Conservation (phyloP, 2,113 vertebrate genomes). For the Urocolius indicus region DNA sequence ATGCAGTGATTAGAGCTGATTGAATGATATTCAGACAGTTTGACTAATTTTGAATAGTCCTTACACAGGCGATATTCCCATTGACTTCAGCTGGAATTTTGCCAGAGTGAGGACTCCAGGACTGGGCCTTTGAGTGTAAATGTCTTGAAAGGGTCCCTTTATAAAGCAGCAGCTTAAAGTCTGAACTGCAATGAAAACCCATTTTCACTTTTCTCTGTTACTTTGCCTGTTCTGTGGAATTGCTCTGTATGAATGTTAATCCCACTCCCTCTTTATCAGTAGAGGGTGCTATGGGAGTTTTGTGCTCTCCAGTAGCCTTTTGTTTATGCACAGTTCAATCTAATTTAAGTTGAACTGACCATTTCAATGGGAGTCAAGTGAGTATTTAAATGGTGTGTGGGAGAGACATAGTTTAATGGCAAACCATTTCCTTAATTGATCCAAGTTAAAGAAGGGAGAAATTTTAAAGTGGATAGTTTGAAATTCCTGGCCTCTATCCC, state of each 20-base stretch:
- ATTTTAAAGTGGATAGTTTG: slow-evolving; percentile 58
- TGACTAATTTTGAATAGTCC: slow-evolving; percentile 70
- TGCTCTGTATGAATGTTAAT: slow-evolving; percentile 56
- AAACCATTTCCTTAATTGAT: slow-evolving; percentile 66
- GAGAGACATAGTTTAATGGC: slow-evolving; percentile 64
- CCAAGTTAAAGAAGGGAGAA: slow-evolving; percentile 50
- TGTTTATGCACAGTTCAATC: slow-evolving; percentile 69
- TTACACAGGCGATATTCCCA: slow-evolving; percentile 67
- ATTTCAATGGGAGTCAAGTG: slow-evolving; percentile 72
- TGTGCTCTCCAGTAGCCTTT: slow-evolving; percentile 56
- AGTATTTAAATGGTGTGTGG: slow-evolving; percentile 64
- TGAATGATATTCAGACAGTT: slow-evolving; percentile 71
- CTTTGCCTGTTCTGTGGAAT: slow-evolving; percentile 49
- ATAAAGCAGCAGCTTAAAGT: slow-evolving; percentile 61
- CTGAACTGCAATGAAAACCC: slow-evolving; percentile 55
- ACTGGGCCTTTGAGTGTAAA: slow-evolving; percentile 56
- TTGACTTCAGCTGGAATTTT: slow-evolving; percentile 72
- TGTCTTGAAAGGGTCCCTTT: slow-evolving; percentile 60
- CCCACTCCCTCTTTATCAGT: slow-evolving; percentile 65
- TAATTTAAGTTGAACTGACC: slow-evolving; percentile 69
- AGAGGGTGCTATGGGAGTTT: slow-evolving; percentile 76
- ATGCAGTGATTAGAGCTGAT: slow-evolving; percentile 74
- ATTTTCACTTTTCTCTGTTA: slow-evolving; percentile 48
- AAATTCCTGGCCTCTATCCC: slow-evolving; percentile 39
- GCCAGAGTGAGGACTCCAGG: slow-evolving; percentile 40